These are phyloP conservation scores for Gorsachius goisagi DNA, from an alignment of 2,113 vertebrate species.

Conservation along the genomic window DNA sequence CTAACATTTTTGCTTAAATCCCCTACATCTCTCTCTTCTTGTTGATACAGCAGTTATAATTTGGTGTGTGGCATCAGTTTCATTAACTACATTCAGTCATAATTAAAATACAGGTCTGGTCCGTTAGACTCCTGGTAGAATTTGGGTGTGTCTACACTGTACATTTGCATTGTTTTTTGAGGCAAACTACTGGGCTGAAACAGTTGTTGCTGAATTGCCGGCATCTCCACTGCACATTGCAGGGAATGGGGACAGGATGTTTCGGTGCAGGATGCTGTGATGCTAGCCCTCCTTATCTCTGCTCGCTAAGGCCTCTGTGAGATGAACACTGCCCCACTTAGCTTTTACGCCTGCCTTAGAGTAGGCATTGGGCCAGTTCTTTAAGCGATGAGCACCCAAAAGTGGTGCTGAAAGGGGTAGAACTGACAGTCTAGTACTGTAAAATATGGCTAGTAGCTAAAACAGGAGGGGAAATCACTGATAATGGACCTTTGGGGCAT, in stretches of 20 bases:
- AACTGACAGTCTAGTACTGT: too few species aligned
- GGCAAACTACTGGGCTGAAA: neutral
- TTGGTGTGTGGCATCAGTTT: neutral
- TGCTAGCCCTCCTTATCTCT: neutral
- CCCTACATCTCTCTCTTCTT: fast-evolving
- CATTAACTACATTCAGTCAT: neutral
- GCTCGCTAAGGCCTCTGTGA: fast-evolving
- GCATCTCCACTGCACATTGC: fast-evolving
- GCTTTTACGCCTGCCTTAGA: neutral
- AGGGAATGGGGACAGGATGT: neutral
- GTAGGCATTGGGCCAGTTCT: neutral
- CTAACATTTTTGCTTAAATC: neutral
- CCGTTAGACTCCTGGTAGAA: fast-evolving
- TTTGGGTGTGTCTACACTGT: neutral
- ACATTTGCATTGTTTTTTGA: fast-evolving
- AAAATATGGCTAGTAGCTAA: neutral
- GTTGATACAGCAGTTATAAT: fast-evolving
- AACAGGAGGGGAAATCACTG: fast-evolving
- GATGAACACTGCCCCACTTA: neutral
- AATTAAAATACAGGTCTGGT: too few species aligned
- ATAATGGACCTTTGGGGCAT: neutral
- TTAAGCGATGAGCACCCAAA: neutral
- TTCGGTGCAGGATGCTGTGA: fast-evolving
- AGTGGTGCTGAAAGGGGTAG: neutral
- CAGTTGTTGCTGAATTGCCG: neutral